Percentiles rank a stretch among this genome's conserved stretches.
These are phyloP conservation scores for Zhuqinia jingwanae DNA, from an alignment of 2,888 invertebrate species.

Conservation along the genomic window DNA sequence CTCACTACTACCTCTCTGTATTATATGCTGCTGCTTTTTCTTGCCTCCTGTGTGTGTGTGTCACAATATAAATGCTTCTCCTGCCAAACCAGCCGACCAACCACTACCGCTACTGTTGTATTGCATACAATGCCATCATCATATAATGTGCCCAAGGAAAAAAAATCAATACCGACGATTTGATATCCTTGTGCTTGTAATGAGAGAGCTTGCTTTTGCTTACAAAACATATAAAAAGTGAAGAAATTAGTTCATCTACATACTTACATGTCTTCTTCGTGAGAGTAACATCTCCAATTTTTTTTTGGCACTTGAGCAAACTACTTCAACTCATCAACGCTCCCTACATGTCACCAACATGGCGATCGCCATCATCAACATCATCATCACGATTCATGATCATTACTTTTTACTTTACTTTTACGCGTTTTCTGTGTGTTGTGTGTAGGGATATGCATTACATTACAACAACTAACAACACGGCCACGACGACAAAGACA, in stretches of 20 bases:
- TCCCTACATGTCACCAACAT: constrained; percentile 68
- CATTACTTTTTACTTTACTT: constrained; percentile 54
- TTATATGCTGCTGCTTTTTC: too few species aligned
- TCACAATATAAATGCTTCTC: not conserved
- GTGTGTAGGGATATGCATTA: not conserved
- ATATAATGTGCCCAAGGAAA: constrained; percentile 35
- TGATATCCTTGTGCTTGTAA: constrained; percentile 61
- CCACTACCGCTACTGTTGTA: constrained; percentile 55
- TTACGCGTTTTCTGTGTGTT: constrained; percentile 1
- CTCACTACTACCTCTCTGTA: constrained; percentile 2
- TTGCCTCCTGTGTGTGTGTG: not conserved
- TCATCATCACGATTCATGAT: too few species aligned
- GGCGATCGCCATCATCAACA: constrained; percentile 57
- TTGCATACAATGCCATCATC: constrained; percentile 62
- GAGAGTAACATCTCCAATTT: constrained; percentile 59
- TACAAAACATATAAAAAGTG: constrained; percentile 46
- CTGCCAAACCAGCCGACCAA: not conserved
- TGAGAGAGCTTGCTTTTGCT: constrained; percentile 30
- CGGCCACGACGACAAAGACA: constrained; percentile 22
- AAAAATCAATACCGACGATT: constrained; percentile 72
- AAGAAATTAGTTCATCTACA: constrained; percentile 69
- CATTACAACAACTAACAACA: constrained; percentile 50
- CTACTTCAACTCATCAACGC: constrained; percentile 70
- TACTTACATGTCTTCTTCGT: constrained; percentile 38
- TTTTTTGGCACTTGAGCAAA: constrained; percentile 71